Evolutionary conservation across 2,888 invertebrate genomes (phyloP), one percentile per base, ranked within the genome.

Genomic region (Cryptocephalus primarius): DNA sequence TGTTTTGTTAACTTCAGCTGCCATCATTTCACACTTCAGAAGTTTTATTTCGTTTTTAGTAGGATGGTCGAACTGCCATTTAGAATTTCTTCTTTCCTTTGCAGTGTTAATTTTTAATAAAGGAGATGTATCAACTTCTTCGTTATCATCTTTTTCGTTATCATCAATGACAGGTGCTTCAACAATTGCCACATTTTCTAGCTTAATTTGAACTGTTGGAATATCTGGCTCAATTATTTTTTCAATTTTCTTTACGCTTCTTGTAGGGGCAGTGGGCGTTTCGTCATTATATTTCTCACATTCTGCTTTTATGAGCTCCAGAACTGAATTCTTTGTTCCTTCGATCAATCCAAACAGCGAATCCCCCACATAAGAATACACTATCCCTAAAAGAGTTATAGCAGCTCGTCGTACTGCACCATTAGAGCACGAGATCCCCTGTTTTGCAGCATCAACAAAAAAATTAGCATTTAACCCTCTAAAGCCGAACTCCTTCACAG

Each of bases 21-120:
- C 79, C 0, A 75, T 74, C 92, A 99, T 94, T 65, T 94, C 90
- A 53, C 89, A 88, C 57, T 85, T 87, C 41, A 99, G 72, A 52
- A 95, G 79, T 12, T 93, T 90, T 10, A 92, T 86, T 72, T 95
- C 97, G 64, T 99, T 97, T 60, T 88, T 88, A 22, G 93, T 77
- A 0, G 97, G 95, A 1, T 87, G 81, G 0, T 89, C 85, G 63
- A 97, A 97, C 66, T 94, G 92, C 96, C 96, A 96, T 67, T 91
- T 93, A 13, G 91, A 85, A 40, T 90, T 80, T 45, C 99, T 78
- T 66, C 94, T 93, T 66, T 91, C 88, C 69, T 97, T 97, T 43
- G 88, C 75, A 62, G 85, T 89, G 64, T 91, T 92, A 12, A 81
- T 77, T 1, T 84, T 82, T 40, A 95, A 72, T 2, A 91, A 70